Conservation (phyloP, 1,140 invertebrate genomes). For the Pseudomyrmex concolor region DNA sequence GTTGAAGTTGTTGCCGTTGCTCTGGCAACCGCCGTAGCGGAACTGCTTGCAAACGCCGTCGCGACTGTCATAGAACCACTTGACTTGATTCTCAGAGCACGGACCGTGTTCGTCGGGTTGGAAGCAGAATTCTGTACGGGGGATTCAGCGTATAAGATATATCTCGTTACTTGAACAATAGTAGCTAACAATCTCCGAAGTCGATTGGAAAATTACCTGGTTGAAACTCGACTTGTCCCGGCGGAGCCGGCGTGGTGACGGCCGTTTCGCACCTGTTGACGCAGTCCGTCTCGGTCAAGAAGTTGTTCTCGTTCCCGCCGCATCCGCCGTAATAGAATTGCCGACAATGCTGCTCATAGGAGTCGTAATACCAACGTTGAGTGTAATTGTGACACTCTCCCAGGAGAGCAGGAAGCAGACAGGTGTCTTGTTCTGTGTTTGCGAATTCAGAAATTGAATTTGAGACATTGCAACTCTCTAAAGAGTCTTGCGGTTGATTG, state of each 20-base stretch:
- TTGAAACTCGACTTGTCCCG: conserved; percentile 75
- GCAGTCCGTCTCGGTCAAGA: conserved; percentile 89
- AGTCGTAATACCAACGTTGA: conserved; percentile 94
- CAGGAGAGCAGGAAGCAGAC: conserved; percentile 90
- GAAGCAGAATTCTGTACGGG: conserved; percentile 90
- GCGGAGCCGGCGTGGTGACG: conserved; percentile 74
- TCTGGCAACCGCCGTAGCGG: conserved; percentile 92
- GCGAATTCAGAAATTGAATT: neutral
- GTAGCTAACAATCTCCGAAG: neutral
- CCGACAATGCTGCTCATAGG: conserved; percentile 88
- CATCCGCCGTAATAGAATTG: conserved; percentile 94
- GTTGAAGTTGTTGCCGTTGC: conserved; percentile 94
- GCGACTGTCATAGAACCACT: conserved; percentile 92
- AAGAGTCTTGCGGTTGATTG: neutral
- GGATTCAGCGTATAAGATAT: too few species aligned
- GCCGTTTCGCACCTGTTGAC: conserved; percentile 86
- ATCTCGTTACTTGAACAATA: conserved; percentile 9
- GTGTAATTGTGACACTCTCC: conserved; percentile 93
- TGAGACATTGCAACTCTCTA: neutral
- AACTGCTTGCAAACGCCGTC: conserved; percentile 93
- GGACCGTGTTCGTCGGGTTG: conserved; percentile 88
- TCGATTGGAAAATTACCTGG: conserved; percentile 71
- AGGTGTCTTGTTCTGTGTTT: conserved; percentile 89
- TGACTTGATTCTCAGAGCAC: conserved; percentile 87
- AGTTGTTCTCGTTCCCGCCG: conserved; percentile 93